These are phyloP conservation scores for Drosophila setosimentum DNA, from an alignment of 2,888 invertebrate species.

Conservation along the genomic window DNA sequence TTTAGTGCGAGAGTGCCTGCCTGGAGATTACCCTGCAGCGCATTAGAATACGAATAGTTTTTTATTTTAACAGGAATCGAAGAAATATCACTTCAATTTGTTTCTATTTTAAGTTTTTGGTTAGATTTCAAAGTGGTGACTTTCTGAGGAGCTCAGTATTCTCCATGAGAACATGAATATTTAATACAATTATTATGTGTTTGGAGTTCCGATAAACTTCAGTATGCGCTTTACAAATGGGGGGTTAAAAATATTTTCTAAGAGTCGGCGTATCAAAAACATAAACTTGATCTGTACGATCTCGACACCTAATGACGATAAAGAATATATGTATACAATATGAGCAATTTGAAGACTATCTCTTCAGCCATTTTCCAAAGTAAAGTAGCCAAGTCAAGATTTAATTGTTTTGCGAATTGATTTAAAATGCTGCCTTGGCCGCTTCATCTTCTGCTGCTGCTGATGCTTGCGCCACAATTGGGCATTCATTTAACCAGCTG, in stretches of 20 bases:
- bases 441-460: background rate
- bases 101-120: background rate
- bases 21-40: background rate
- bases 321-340: background rate
- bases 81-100: background rate
- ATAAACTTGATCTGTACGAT: background rate
- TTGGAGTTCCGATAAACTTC: background rate
- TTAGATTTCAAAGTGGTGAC: background rate
- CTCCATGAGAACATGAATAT: background rate
- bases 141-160: background rate
- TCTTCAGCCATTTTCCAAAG: background rate
- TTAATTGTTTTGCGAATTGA: conserved; percentile 75
- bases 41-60: too few species aligned
- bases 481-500: conserved; percentile 52
- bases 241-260: background rate
- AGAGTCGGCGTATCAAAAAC: too few species aligned
- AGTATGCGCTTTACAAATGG: background rate
- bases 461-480: conserved; percentile 10
- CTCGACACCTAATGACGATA: too few species aligned
- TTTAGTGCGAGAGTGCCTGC: background rate
- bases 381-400: conserved; percentile 54
- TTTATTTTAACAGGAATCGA: background rate
- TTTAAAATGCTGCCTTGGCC: conserved; percentile 61
- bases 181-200: background rate
- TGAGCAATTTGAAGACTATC: background rate